Conservation (phyloP, 2,113 vertebrate species). For the Callospermophilus lateralis region DNA sequence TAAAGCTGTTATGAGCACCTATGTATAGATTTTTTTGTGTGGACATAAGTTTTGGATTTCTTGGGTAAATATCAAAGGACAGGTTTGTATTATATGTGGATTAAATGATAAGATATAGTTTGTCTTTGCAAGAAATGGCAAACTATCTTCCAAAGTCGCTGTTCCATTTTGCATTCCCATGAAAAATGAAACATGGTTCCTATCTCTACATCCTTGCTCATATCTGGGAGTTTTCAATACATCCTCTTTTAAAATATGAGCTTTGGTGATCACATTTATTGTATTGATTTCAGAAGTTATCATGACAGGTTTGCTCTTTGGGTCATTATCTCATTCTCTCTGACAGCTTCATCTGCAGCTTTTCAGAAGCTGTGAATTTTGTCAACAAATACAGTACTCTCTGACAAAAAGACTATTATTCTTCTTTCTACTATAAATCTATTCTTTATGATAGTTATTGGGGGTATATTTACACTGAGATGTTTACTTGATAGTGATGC, state of each 20-base stretch:
- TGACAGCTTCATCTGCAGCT: background rate
- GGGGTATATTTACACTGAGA: no score
- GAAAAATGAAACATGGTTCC: no score
- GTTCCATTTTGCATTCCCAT: background rate
- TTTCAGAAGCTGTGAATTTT: background rate
- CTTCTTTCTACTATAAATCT: background rate
- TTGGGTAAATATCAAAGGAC: background rate
- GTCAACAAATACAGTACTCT: background rate
- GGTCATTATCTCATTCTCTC: background rate
- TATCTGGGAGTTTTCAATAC: background rate
- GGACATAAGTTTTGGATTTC: background rate
- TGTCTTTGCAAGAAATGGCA: background rate
- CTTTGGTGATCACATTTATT: background rate
- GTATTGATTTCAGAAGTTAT: background rate
- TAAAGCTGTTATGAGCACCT: background rate
- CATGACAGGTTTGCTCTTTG: background rate
- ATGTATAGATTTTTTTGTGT: background rate
- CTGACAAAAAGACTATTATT: background rate
- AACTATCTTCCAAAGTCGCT: background rate
- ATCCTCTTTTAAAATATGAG: background rate
- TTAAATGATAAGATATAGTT: background rate
- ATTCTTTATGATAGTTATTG: background rate
- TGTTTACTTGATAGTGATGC: background rate
- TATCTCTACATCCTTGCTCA: background rate
- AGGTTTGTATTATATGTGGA: background rate